These are phyloP conservation scores for Hedychridium roseum DNA, from an alignment of 2,888 invertebrate species.

Conservation along the genomic window DNA sequence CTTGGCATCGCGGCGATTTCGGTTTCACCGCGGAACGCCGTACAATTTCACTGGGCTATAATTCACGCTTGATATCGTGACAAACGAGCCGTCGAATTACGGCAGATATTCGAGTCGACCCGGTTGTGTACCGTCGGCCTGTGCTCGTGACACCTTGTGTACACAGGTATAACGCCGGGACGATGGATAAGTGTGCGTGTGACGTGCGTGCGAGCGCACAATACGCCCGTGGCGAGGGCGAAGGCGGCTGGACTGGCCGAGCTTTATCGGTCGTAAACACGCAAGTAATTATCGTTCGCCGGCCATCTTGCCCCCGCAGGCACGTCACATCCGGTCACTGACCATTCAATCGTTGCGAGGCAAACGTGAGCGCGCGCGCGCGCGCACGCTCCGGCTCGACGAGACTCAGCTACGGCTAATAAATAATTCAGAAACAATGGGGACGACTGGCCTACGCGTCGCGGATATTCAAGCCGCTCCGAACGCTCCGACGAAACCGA, in stretches of 20 bases:
- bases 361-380: constrained; percentile 17
- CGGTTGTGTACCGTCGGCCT: constrained; percentile 11
- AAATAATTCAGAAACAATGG: constrained; percentile 45
- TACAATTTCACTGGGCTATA: constrained; percentile 4
- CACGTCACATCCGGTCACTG: constrained; percentile 58
- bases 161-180: background rate
- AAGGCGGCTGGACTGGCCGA: constrained; percentile 21
- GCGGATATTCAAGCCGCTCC: too few relatives aligned
- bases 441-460: constrained; percentile 16
- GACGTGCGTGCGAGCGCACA: background rate
- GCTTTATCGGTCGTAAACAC: constrained; percentile 55
- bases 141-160: constrained; percentile 32
- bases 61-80: constrained; percentile 1
- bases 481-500: too few relatives aligned
- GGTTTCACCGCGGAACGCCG: constrained; percentile 2
- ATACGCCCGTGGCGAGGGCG: constrained; percentile 7
- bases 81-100: constrained; percentile 15
- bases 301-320: constrained; percentile 46
- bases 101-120: constrained; percentile 5
- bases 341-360: constrained; percentile 55
- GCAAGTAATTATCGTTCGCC: constrained; percentile 52
- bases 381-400: too few relatives aligned
- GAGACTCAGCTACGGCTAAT: constrained; percentile 35
- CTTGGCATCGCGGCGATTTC: constrained; percentile 1
- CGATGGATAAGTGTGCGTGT: background rate